Evolutionary conservation across 2,888 invertebrate genomes (phyloP).

Genomic region (Lobophora halterata): DNA sequence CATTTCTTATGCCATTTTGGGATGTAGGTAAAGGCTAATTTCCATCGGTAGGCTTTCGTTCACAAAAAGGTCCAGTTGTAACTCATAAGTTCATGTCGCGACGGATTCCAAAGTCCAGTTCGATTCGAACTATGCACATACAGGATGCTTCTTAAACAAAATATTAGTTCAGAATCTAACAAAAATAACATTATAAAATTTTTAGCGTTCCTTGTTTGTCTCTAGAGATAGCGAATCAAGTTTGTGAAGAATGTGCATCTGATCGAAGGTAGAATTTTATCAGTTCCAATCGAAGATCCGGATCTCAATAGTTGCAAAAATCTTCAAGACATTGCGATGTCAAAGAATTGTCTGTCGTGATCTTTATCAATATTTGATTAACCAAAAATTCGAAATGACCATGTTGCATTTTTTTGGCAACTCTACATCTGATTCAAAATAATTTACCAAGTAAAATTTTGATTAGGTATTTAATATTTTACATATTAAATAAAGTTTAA

Average conservation of each 20-base stretch:
- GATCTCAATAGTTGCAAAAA: slow-evolving; percentile 4
- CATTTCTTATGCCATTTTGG: slow-evolving; percentile 4
- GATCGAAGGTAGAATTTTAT: slow-evolving; percentile 6
- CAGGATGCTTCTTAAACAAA: slow-evolving; percentile 40
- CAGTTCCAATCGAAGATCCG: slow-evolving; percentile 6
- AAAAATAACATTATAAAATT: not conserved
- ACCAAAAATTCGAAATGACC: slow-evolving; percentile 1
- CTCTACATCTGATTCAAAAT: too few species aligned
- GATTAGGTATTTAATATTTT: too few species aligned
- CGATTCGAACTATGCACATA: slow-evolving; percentile 50
- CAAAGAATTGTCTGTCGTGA: slow-evolving; percentile 1
- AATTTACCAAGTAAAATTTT: too few species aligned
- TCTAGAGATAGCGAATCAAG: not conserved
- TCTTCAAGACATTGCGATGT: slow-evolving; percentile 1
- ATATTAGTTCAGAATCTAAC: not conserved
- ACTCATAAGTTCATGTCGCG: slow-evolving; percentile 73
- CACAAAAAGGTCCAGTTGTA: slow-evolving; percentile 57
- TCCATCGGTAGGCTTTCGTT: slow-evolving; percentile 43
- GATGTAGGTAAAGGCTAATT: slow-evolving; percentile 38
- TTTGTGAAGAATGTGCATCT: slow-evolving; percentile 3
- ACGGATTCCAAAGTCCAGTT: slow-evolving; percentile 58
- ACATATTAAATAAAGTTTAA: too few species aligned
- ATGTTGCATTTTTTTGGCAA: too few species aligned
- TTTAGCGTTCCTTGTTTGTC: not conserved
- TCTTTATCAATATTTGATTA: slow-evolving; percentile 1